A percentile compares a stretch with the other conserved stretches of the same genome.
phyloP scores from a whole-genome alignment of 1,140 invertebrate genomes.

The Hormaphis cornu region DNA sequence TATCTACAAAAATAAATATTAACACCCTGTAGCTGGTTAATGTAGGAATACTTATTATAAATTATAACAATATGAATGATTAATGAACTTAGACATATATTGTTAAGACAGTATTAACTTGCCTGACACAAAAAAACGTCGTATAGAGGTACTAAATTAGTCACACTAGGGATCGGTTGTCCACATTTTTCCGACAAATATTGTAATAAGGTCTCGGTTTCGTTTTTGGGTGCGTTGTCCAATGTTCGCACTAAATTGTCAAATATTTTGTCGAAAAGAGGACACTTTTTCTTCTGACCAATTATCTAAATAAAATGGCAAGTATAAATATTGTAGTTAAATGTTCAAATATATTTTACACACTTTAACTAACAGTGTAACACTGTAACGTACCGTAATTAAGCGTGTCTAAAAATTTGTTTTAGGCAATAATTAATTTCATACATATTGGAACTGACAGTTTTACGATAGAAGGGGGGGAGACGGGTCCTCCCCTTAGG shows the following conservation, averaged over 20 bases:
- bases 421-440: too few relatives aligned
- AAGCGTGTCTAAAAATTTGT: too few relatives aligned
- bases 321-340: too few relatives aligned
- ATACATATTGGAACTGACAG: too few relatives aligned
- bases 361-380: too few relatives aligned
- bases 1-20: too few relatives aligned
- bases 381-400: too few relatives aligned
- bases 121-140: not conserved
- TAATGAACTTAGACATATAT: not conserved
- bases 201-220: not conserved
- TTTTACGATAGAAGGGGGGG: too few relatives aligned
- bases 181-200: constrained; percentile 15
- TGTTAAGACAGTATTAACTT: not conserved
- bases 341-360: too few relatives aligned
- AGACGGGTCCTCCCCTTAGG: too few relatives aligned
- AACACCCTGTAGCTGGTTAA: not conserved
- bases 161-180: not conserved
- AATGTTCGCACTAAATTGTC: not conserved
- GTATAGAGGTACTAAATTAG: not conserved
- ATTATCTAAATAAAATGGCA: too few relatives aligned
- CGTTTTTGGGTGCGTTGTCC: not conserved
- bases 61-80: too few relatives aligned
- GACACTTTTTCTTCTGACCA: not conserved
- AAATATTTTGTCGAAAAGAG: not conserved
- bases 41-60: not conserved